These are phyloP conservation scores for Neostethus bicornis DNA, from an alignment of 2,797 vertebrate genomes.

Conservation along the genomic window DNA sequence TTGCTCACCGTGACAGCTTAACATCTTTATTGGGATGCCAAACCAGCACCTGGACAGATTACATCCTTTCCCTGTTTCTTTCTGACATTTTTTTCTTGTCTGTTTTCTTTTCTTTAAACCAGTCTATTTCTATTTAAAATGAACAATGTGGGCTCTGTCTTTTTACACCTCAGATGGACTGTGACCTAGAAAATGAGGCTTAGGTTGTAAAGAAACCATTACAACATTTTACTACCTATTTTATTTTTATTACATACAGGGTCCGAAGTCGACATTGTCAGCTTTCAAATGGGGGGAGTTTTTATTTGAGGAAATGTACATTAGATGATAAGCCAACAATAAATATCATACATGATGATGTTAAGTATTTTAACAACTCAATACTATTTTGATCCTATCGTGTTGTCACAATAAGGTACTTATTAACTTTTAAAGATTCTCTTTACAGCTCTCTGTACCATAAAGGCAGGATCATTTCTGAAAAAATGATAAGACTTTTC, in stretches of 20 bases:
- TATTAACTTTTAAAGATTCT: conserved; percentile 29
- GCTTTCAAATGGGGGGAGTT: not conserved
- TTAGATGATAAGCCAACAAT: not conserved
- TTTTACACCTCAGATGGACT: fast-evolving
- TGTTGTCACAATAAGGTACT: fast-evolving
- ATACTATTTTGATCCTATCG: not conserved
- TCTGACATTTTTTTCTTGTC: not conserved
- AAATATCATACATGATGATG: not conserved
- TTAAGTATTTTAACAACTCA: not conserved
- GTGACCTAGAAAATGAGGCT: not conserved
- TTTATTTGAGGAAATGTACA: not conserved
- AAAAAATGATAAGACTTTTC: not conserved
- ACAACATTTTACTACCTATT: not conserved
- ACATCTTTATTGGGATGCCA: not conserved
- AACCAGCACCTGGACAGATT: not conserved
- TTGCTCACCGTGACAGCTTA: not conserved
- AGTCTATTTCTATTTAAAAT: not conserved
- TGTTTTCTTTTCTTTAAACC: not conserved
- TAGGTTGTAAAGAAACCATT: not conserved
- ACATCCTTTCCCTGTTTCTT: not conserved
- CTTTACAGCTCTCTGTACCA: not conserved
- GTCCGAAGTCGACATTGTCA: not conserved
- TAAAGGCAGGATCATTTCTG: not conserved
- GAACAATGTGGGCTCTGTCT: fast-evolving
- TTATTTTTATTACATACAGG: not conserved